phyloP scores from a whole-genome alignment of 2,888 invertebrate species.

The Onchidella celtica region DNA sequence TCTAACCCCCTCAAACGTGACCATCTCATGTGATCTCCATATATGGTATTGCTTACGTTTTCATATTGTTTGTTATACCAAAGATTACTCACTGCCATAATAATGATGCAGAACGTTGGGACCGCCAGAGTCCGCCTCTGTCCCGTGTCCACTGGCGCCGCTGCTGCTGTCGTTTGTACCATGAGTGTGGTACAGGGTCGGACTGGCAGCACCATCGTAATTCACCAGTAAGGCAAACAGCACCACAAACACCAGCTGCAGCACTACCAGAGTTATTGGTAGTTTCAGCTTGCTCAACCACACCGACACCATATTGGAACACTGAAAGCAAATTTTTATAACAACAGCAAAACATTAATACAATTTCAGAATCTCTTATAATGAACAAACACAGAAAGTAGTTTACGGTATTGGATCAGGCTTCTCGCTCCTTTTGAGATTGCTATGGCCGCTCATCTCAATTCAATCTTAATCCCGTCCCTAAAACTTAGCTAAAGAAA shows the following conservation, averaged over 20 bases:
- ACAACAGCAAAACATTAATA: not conserved
- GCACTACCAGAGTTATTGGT: constrained; percentile 50
- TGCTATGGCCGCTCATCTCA: too few species aligned
- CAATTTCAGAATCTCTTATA: too few species aligned
- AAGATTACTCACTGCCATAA: constrained; percentile 27
- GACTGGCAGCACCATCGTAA: constrained; percentile 60
- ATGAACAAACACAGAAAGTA: too few species aligned
- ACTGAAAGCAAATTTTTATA: not conserved
- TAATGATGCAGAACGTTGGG: constrained; percentile 10
- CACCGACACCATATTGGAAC: constrained; percentile 45
- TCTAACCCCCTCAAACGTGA: too few species aligned
- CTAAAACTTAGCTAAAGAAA: too few species aligned
- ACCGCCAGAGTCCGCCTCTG: not conserved
- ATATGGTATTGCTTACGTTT: too few species aligned
- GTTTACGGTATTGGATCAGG: not conserved
- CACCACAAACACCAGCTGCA: constrained; percentile 63
- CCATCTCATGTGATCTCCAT: too few species aligned
- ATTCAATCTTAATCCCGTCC: too few species aligned
- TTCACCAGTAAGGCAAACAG: constrained; percentile 64
- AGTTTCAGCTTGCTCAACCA: constrained; percentile 51
- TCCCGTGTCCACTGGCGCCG: too few species aligned
- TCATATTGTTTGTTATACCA: too few species aligned
- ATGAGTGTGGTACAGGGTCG: not conserved
- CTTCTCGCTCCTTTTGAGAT: too few species aligned
- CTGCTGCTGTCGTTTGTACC: not conserved